These are phyloP conservation scores for Theropithecus gelada DNA, from an alignment of 2,113 vertebrate species.

Conservation along the genomic window DNA sequence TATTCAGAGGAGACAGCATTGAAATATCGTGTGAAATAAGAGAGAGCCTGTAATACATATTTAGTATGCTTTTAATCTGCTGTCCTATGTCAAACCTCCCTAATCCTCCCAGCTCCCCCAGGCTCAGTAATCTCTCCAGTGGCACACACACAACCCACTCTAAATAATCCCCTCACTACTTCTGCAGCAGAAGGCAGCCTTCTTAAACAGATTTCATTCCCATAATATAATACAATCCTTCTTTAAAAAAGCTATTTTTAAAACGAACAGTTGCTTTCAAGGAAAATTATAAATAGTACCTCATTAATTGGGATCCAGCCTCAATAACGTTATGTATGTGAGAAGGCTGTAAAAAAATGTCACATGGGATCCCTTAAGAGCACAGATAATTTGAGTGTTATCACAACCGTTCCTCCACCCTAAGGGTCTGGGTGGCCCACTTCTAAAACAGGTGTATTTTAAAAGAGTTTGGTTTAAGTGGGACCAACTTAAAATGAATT, in stretches of 20 bases:
- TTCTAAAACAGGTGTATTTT: slow-evolving; percentile 63
- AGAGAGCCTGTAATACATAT: slow-evolving; percentile 69
- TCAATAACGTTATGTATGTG: slow-evolving; percentile 37
- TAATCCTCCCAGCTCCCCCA: neutral
- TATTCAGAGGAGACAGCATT: slow-evolving; percentile 67
- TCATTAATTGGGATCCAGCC: slow-evolving; percentile 51
- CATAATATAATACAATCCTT: slow-evolving; percentile 39
- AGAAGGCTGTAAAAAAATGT: slow-evolving; percentile 53
- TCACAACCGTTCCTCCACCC: slow-evolving; percentile 31
- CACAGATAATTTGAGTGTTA: slow-evolving; percentile 55
- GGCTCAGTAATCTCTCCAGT: slow-evolving; percentile 10
- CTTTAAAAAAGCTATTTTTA: slow-evolving; percentile 36
- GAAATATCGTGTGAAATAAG: slow-evolving; percentile 49
- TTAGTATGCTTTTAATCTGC: slow-evolving; percentile 76
- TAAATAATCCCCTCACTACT: slow-evolving; percentile 71
- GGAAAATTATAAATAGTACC: slow-evolving; percentile 68
- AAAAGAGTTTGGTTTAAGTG: slow-evolving; percentile 15
- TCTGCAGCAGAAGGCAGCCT: slow-evolving; percentile 33
- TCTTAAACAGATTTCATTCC: slow-evolving; percentile 66
- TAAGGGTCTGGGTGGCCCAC: slow-evolving; percentile 66
- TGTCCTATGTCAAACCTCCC: slow-evolving; percentile 46
- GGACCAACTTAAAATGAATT: neutral
- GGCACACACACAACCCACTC: neutral
- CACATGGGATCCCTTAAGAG: slow-evolving; percentile 44
- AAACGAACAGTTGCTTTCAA: slow-evolving; percentile 59